phyloP scores from a whole-genome alignment of 2,113 vertebrate genomes.

The Barnardius zonarius region DNA sequence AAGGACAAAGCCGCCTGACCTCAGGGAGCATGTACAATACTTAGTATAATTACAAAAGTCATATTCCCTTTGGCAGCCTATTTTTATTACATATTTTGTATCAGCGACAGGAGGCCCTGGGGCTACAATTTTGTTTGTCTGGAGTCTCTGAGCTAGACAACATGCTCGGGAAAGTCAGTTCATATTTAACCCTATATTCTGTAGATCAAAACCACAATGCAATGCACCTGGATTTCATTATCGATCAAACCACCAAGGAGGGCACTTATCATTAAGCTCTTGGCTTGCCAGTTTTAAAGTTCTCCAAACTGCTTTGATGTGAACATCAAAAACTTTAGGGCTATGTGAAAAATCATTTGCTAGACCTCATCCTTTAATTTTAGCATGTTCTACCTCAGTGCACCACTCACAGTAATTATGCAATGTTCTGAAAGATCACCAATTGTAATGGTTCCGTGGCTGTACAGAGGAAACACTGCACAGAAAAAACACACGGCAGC shows the following conservation, averaged over 20 bases:
- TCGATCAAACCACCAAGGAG: background rate
- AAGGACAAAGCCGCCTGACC: constrained; percentile 39
- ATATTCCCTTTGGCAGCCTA: constrained; percentile 36
- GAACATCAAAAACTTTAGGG: constrained; percentile 9
- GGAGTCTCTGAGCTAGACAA: constrained; percentile 22
- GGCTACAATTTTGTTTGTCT: constrained; percentile 57
- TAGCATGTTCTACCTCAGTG: background rate
- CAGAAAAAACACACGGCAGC: background rate
- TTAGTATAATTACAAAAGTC: constrained; percentile 42
- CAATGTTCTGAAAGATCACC: background rate
- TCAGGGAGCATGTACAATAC: constrained; percentile 19
- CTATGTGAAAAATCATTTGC: background rate
- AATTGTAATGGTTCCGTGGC: background rate
- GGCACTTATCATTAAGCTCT: constrained; percentile 5
- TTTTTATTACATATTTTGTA: constrained; percentile 58
- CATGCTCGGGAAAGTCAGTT: constrained; percentile 12
- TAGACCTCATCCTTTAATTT: background rate
- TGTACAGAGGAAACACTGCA: background rate
- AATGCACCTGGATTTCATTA: constrained; percentile 40
- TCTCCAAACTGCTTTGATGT: constrained; percentile 24
- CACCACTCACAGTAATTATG: background rate
- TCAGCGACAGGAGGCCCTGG: constrained; percentile 16
- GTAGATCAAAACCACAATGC: background rate
- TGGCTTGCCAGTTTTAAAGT: background rate
- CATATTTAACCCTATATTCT: background rate